A percentile compares a stretch with the other conserved stretches of the same genome.
Conservation (phyloP, 1,140 invertebrate species). For the Atta colombica region DNA sequence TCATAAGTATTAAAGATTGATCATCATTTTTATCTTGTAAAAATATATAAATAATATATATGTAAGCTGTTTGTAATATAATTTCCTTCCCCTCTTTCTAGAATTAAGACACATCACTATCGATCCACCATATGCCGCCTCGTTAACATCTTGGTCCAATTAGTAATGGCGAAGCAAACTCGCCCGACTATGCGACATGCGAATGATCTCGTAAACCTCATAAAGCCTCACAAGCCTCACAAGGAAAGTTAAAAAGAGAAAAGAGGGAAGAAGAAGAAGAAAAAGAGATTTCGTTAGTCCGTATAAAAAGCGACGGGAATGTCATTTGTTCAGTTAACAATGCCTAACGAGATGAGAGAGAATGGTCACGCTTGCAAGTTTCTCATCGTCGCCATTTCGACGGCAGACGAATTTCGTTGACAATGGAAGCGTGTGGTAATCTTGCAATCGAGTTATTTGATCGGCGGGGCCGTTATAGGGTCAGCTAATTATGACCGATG, state of each 20-base stretch:
- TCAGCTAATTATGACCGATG: constrained; percentile 36
- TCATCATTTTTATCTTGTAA: background rate
- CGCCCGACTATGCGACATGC: background rate
- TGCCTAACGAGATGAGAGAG: background rate
- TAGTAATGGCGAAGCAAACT: background rate
- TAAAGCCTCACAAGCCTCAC: too few relatives aligned
- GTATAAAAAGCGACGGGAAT: constrained; percentile 11
- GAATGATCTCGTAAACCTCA: background rate
- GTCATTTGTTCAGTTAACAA: constrained; percentile 18
- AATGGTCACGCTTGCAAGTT: constrained; percentile 27
- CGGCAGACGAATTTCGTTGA: constrained; percentile 7
- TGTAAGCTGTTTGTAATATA: background rate
- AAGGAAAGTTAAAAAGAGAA: constrained; percentile 2
- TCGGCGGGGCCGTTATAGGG: background rate
- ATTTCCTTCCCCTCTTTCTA: background rate
- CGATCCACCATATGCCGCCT: background rate
- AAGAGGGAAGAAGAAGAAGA: background rate
- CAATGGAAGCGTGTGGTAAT: background rate
- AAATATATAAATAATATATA: background rate
- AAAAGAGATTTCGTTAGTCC: constrained; percentile 10
- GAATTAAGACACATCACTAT: background rate
- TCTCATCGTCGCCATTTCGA: background rate
- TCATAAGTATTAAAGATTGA: background rate
- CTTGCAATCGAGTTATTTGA: background rate
- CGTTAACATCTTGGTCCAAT: constrained; percentile 7